Conservation (phyloP, 2,113 vertebrate genomes). For the Chloebia gouldiae region DNA sequence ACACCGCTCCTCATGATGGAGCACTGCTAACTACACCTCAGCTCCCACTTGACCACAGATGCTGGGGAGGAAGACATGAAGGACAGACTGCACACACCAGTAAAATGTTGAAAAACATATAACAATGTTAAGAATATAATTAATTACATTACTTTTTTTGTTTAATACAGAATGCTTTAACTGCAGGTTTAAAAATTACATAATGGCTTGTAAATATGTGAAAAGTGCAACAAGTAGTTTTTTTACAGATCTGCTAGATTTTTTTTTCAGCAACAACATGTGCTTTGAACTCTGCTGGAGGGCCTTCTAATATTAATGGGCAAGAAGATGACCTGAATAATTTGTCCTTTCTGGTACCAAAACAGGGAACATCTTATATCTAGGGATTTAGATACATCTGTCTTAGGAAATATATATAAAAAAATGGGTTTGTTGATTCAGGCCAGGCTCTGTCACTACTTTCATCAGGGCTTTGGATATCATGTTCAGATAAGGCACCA, state of each 20-base stretch:
- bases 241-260: not conserved
- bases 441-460: not conserved
- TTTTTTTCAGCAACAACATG: not conserved
- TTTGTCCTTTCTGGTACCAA: not conserved
- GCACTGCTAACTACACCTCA: not conserved
- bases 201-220: not conserved
- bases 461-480: not conserved
- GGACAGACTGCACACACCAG: not conserved
- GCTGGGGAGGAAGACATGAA: not conserved
- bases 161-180: not conserved
- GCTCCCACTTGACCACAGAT: not conserved
- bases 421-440: not conserved
- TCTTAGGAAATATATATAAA: not conserved
- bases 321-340: not conserved
- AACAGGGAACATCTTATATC: not conserved
- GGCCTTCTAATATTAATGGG: not conserved
- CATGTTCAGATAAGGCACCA: conserved; percentile 3
- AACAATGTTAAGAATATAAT: not conserved
- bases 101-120: not conserved
- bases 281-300: conserved; percentile 31
- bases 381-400: not conserved
- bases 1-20: not conserved
- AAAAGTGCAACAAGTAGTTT: not conserved
- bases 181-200: not conserved
- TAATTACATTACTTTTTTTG: not conserved